These are phyloP conservation scores for Agrotis puta DNA, from an alignment of 2,888 invertebrate genomes.

Conservation along the genomic window DNA sequence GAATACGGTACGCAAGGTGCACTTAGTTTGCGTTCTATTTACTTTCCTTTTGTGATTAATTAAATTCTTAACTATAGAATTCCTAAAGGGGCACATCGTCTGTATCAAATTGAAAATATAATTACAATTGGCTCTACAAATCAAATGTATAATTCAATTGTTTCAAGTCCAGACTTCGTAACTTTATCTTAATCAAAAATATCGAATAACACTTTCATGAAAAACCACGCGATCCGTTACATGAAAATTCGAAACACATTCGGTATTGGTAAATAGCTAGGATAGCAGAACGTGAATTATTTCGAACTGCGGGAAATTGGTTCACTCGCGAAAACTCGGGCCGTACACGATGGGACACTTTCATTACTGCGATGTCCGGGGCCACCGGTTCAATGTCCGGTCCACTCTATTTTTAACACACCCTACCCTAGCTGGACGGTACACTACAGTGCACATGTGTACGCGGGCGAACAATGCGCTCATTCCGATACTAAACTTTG, in stretches of 20 bases:
- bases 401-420: slow-evolving; percentile 86
- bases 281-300: slow-evolving; percentile 63
- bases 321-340: slow-evolving; percentile 80
- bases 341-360: slow-evolving; percentile 83
- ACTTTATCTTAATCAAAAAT: slow-evolving; percentile 20
- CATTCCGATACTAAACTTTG: slow-evolving; percentile 68
- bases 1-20: slow-evolving; percentile 44
- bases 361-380: slow-evolving; percentile 87
- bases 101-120: slow-evolving; percentile 17
- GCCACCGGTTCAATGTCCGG: slow-evolving; percentile 88
- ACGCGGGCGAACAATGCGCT: slow-evolving; percentile 75
- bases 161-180: slow-evolving; percentile 13
- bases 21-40: slow-evolving; percentile 35
- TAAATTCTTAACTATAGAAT: not conserved
- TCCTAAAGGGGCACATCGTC: not conserved
- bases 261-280: slow-evolving; percentile 58
- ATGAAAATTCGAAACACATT: slow-evolving; percentile 41
- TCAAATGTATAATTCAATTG: slow-evolving; percentile 16
- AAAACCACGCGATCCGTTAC: slow-evolving; percentile 26
- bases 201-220: slow-evolving; percentile 6
- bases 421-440: slow-evolving; percentile 75
- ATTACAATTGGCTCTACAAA: not conserved
- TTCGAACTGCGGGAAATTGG: slow-evolving; percentile 78
- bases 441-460: slow-evolving; percentile 73
- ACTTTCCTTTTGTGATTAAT: slow-evolving; percentile 22